Evolutionary conservation across 2,113 vertebrate species (phyloP).

Genomic region (Mastomys coucha): DNA sequence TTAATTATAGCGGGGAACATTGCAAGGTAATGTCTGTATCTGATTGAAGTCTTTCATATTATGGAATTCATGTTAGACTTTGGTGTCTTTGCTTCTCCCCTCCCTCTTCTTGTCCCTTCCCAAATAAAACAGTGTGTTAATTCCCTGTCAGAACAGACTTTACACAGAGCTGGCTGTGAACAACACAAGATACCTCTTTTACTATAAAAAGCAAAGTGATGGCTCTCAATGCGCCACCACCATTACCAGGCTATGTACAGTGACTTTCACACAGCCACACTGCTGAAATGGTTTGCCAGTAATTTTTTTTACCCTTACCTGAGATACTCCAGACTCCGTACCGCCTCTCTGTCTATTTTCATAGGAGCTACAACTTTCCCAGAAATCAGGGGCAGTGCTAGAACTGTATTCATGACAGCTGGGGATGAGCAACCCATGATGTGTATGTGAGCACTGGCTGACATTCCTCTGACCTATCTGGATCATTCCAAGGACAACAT

Average conservation of each 20-base stretch:
- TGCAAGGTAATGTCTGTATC: background rate
- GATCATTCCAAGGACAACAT: background rate
- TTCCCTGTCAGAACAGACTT: background rate
- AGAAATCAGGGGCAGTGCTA: background rate
- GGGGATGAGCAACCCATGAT: too few relatives aligned
- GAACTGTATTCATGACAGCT: background rate
- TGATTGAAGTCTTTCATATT: background rate
- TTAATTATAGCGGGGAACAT: background rate
- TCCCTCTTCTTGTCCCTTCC: background rate
- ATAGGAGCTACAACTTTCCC: background rate
- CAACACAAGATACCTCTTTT: background rate
- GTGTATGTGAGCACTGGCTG: background rate
- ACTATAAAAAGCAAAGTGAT: background rate
- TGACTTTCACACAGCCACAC: background rate
- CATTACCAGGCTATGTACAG: background rate
- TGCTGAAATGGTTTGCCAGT: background rate
- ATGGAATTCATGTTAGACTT: conserved; percentile 28
- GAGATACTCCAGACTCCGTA: background rate
- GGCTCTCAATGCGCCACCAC: background rate
- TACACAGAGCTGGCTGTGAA: background rate
- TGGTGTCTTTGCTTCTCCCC: background rate
- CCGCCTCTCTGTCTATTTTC: background rate
- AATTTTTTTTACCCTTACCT: background rate
- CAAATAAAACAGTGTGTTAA: background rate
- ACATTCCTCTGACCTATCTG: too few relatives aligned